A percentile compares a stretch with the other conserved stretches of the same genome.
Evolutionary conservation across 64 coral and sea anemone genomes (phyloP).

Genomic region (Actinia equina): DNA sequence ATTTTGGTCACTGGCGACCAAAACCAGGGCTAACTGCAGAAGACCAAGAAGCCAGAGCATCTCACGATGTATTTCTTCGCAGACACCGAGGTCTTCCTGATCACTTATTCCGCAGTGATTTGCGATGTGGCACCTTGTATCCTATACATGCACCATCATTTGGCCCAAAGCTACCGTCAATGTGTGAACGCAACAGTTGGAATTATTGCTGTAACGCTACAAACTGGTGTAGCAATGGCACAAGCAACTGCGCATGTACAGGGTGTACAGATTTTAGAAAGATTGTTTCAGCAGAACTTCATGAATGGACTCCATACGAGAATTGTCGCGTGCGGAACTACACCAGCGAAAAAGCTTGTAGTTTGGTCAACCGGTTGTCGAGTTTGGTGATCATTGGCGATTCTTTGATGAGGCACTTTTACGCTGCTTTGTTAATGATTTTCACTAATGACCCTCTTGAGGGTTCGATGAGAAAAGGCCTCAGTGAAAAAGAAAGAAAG

Average conservation of each 20-base stretch:
- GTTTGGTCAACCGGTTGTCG: conserved; percentile 28
- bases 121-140: conserved; percentile 36
- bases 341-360: conserved; percentile 50
- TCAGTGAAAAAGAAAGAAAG: conserved; percentile 4
- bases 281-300: conserved; percentile 52
- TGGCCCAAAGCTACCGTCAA: conserved; percentile 28
- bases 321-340: conserved; percentile 46
- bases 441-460: conserved; percentile 43
- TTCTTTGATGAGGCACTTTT: conserved; percentile 66
- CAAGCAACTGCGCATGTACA: conserved; percentile 33
- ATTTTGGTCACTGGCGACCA: conserved; percentile 5
- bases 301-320: conserved; percentile 26
- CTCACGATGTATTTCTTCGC: conserved; percentile 35
- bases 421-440: conserved; percentile 54
- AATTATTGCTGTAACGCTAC: conserved; percentile 27
- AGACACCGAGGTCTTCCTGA: conserved; percentile 35
- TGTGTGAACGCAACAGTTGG: not conserved
- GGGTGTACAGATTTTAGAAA: conserved; percentile 52
- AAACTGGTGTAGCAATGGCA: conserved; percentile 22
- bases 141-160: conserved; percentile 20
- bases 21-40: not conserved
- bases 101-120: conserved; percentile 24
- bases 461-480: conserved; percentile 28
- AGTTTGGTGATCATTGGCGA: conserved; percentile 63
- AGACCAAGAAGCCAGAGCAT: not conserved